Evolutionary conservation across 92 coral and sea anemone species (phyloP).

Genomic region (Galaxea fascicularis): DNA sequence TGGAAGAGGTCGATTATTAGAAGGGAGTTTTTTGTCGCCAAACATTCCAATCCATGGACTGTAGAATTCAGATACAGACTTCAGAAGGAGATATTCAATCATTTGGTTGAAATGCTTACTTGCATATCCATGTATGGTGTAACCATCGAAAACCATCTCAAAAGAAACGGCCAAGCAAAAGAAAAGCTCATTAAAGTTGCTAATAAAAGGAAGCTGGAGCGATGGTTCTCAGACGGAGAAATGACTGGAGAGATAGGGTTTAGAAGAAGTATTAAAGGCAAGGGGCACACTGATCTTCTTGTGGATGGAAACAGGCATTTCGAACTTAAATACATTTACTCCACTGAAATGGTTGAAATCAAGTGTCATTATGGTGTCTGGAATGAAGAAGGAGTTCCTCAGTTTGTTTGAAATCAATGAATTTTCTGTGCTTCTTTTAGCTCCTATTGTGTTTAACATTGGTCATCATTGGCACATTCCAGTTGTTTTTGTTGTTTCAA

Average conservation of each 20-base stretch:
- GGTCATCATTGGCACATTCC: slow-evolving; percentile 10
- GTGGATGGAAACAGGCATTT: slow-evolving; percentile 55
- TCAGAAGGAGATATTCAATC: slow-evolving; percentile 55
- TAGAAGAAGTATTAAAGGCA: slow-evolving; percentile 39
- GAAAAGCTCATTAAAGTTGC: slow-evolving; percentile 42
- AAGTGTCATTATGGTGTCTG: slow-evolving; percentile 67
- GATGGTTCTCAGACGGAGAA: slow-evolving; percentile 49
- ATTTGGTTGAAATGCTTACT: slow-evolving; percentile 55
- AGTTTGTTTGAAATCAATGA: slow-evolving; percentile 42
- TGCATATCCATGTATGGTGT: slow-evolving; percentile 63
- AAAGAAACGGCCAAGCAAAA: slow-evolving; percentile 34
- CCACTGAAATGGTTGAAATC: slow-evolving; percentile 50
- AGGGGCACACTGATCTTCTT: slow-evolving; percentile 57
- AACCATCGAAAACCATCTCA: slow-evolving; percentile 20
- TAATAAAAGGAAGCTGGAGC: slow-evolving; percentile 39
- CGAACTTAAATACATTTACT: slow-evolving; percentile 35
- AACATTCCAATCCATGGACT: slow-evolving; percentile 68
- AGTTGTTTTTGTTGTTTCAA: slow-evolving; percentile 16
- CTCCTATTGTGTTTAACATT: slow-evolving; percentile 19
- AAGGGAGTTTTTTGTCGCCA: slow-evolving; percentile 56
- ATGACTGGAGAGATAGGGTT: slow-evolving; percentile 44
- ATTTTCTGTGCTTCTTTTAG: neutral
- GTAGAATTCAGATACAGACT: slow-evolving; percentile 54
- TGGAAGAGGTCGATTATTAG: slow-evolving; percentile 55
- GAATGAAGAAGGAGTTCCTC: slow-evolving; percentile 68